phyloP scores from a whole-genome alignment of 2,888 invertebrate species.

The Ophion obscuratus region DNA sequence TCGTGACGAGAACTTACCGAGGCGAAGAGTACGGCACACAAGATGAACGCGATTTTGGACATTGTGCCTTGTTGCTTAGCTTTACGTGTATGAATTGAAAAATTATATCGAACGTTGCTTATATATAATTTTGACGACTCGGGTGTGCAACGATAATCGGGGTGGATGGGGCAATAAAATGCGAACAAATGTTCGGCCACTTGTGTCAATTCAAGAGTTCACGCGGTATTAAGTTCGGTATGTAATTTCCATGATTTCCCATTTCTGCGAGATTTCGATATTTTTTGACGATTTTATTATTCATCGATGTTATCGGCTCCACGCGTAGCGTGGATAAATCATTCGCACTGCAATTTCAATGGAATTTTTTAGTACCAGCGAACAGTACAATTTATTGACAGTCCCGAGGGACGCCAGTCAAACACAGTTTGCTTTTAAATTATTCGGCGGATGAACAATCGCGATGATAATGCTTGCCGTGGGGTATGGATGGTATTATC shows the following conservation, averaged over 20 bases:
- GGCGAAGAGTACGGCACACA: slow-evolving; percentile 62
- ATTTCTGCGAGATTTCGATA: neutral
- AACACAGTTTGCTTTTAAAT: neutral
- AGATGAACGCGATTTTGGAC: slow-evolving; percentile 66
- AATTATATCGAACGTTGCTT: slow-evolving; percentile 28
- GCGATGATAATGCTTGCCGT: neutral
- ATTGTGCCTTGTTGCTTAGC: slow-evolving; percentile 59
- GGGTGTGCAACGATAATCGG: neutral
- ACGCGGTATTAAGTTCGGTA: neutral
- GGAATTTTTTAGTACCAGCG: neutral
- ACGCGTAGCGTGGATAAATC: neutral
- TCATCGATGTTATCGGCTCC: neutral
- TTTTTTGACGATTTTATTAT: neutral
- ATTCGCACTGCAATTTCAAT: neutral
- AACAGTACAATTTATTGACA: neutral
- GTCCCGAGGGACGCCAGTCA: neutral
- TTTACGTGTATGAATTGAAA: slow-evolving; percentile 10
- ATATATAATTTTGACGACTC: slow-evolving; percentile 42
- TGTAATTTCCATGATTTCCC: neutral
- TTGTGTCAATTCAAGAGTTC: slow-evolving; percentile 69
- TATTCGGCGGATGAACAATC: neutral
- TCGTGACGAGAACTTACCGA: slow-evolving; percentile 68
- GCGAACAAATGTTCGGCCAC: slow-evolving; percentile 57
- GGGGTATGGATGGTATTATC: neutral
- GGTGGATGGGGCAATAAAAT: slow-evolving; percentile 15